These are phyloP conservation scores for Stylophora pistillata DNA, from an alignment of 64 coral and sea anemone species.

Conservation along the genomic window DNA sequence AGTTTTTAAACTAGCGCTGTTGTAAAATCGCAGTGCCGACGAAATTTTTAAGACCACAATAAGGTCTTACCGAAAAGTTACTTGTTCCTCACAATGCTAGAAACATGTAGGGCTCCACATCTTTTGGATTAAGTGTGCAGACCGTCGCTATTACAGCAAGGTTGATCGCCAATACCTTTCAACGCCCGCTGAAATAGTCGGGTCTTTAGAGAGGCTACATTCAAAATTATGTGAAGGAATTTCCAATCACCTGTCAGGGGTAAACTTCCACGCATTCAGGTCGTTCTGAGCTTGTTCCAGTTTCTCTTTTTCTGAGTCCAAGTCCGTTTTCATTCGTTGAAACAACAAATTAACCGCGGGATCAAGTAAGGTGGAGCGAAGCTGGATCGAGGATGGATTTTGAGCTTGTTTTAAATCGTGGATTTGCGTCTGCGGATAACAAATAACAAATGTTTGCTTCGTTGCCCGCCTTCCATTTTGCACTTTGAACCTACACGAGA, in stretches of 20 bases:
- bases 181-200: not conserved
- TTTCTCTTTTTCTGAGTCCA: constrained; percentile 99
- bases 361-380: constrained; percentile 92
- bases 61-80: no score
- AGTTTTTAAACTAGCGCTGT: no score
- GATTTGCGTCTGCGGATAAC: constrained; percentile 87
- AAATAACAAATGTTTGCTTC: constrained; percentile 39
- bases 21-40: no score
- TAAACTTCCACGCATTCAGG: constrained; percentile 97
- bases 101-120: no score
- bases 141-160: no score
- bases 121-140: no score
- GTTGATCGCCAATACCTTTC: no score
- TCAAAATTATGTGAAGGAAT: not conserved
- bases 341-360: constrained; percentile 98
- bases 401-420: constrained; percentile 99
- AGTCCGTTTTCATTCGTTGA: constrained; percentile 99
- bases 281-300: constrained; percentile 99
- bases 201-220: not conserved
- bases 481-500: not conserved
- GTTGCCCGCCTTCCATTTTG: not conserved
- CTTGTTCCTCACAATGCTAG: no score
- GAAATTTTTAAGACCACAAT: no score
- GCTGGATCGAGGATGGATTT: constrained; percentile 89
- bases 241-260: constrained; percentile 89